Evolutionary conservation across 2,888 invertebrate species (phyloP).

Genomic region (Aromia moschata): DNA sequence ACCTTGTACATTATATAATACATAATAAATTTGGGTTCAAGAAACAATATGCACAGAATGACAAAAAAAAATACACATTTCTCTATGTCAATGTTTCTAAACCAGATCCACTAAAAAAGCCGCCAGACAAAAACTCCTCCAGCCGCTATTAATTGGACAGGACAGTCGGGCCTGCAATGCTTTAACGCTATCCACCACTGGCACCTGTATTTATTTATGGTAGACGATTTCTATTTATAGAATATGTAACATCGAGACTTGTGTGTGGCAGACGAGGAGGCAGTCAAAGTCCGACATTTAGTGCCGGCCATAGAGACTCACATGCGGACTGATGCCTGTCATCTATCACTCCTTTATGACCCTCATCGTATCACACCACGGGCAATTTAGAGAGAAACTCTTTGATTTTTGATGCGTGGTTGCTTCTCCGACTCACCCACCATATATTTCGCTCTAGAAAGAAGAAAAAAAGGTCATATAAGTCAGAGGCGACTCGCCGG

Average conservation of each 20-base stretch:
- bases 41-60: too few species aligned
- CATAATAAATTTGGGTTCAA: too few species aligned
- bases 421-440: background rate
- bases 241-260: constrained; percentile 16
- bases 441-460: background rate
- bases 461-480: too few species aligned
- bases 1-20: too few species aligned
- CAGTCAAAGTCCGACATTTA: constrained; percentile 13
- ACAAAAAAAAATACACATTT: too few species aligned
- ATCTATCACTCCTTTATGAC: constrained; percentile 14
- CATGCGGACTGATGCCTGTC: constrained; percentile 9
- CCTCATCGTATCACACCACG: constrained; percentile 2
- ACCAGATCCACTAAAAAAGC: too few species aligned
- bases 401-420: background rate
- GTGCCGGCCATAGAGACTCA: constrained; percentile 5
- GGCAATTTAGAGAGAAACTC: constrained; percentile 6
- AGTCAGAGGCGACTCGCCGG: too few species aligned
- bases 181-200: too few species aligned
- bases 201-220: constrained; percentile 30
- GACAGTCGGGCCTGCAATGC: too few species aligned
- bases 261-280: constrained; percentile 23
- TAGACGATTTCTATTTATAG: constrained; percentile 31
- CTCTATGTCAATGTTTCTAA: too few species aligned
- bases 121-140: too few species aligned
- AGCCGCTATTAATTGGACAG: too few species aligned